A percentile compares a stretch with the other conserved stretches of the same genome.
phyloP scores from a whole-genome alignment of 2,113 vertebrate species.

The Protomyctophum bolini region DNA sequence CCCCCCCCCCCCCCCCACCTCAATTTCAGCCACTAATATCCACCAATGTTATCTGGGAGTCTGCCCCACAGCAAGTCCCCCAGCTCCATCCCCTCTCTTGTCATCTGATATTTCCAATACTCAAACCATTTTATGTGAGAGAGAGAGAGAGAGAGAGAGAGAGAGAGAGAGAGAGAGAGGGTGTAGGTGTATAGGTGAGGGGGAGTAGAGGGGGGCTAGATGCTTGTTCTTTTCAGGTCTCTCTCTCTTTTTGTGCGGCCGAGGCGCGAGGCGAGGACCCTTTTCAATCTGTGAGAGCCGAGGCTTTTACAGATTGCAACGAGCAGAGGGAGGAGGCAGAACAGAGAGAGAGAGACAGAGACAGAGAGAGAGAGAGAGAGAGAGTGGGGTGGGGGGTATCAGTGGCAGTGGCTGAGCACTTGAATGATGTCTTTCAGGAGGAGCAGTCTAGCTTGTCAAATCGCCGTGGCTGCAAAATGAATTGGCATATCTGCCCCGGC shows the following conservation, averaged over 20 bases:
- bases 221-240: slow-evolving; percentile 63
- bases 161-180: slow-evolving; percentile 14
- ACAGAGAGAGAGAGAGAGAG: slow-evolving; percentile 51
- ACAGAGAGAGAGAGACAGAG: slow-evolving; percentile 38
- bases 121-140: slow-evolving; percentile 80
- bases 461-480: slow-evolving; percentile 88
- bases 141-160: slow-evolving; percentile 39
- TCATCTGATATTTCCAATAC: slow-evolving; percentile 82
- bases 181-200: background rate
- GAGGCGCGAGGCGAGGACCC: slow-evolving; percentile 79
- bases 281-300: slow-evolving; percentile 86
- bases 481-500: slow-evolving; percentile 93
- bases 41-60: slow-evolving; percentile 88
- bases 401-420: slow-evolving; percentile 78
- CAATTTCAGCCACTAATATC: slow-evolving; percentile 86
- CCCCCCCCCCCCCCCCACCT: slow-evolving; percentile 42
- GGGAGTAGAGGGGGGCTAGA: slow-evolving; percentile 16
- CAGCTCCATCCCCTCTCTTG: slow-evolving; percentile 85
- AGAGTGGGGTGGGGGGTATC: slow-evolving; percentile 73
- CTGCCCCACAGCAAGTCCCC: slow-evolving; percentile 81
- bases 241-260: slow-evolving; percentile 55
- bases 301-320: slow-evolving; percentile 83
- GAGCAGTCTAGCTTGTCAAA: slow-evolving; percentile 99
- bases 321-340: slow-evolving; percentile 43
- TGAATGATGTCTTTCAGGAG: slow-evolving; percentile 99